phyloP scores from a whole-genome alignment of 2,888 invertebrate genomes.

The Phragmatobia fuliginosa region DNA sequence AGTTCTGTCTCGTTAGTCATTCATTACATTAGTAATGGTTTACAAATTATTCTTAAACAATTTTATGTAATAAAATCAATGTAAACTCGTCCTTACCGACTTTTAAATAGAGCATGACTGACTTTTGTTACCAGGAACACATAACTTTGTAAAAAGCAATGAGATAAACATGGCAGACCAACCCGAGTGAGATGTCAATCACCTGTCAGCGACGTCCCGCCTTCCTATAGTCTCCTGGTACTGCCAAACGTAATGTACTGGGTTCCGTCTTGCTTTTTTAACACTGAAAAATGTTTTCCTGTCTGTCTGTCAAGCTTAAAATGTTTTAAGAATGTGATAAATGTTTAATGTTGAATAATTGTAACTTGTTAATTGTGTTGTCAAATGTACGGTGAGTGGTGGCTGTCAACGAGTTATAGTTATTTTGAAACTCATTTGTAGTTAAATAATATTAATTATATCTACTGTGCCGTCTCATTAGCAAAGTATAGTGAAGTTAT shows the following conservation, averaged over 20 bases:
- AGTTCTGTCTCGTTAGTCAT: slow-evolving; percentile 84
- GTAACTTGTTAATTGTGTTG: slow-evolving; percentile 49
- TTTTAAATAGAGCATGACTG: slow-evolving; percentile 24
- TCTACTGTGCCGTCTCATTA: background rate
- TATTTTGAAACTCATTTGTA: slow-evolving; percentile 10
- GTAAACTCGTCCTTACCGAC: slow-evolving; percentile 47
- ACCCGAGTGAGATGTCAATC: slow-evolving; percentile 85
- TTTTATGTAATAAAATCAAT: slow-evolving; percentile 17
- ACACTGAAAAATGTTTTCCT: slow-evolving; percentile 57
- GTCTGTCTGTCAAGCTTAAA: slow-evolving; percentile 52
- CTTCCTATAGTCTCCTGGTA: slow-evolving; percentile 80
- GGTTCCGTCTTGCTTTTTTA: slow-evolving; percentile 62
- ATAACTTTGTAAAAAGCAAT: slow-evolving; percentile 63
- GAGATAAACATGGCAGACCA: slow-evolving; percentile 82
- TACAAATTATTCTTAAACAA: slow-evolving; percentile 52
- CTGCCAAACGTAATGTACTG: slow-evolving; percentile 71
- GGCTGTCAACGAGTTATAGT: slow-evolving; percentile 42
- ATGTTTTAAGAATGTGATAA: slow-evolving; percentile 55
- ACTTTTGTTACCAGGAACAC: slow-evolving; percentile 32
- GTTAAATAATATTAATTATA: background rate
- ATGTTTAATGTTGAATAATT: slow-evolving; percentile 48
- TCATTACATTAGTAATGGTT: slow-evolving; percentile 83
- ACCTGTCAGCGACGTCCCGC: slow-evolving; percentile 82
- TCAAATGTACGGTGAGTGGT: slow-evolving; percentile 34
- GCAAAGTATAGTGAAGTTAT: background rate